Evolutionary conservation across 2,888 invertebrate genomes (phyloP), one percentile per base, ranked within the genome.

Genomic region (Nemurella pictetii): DNA sequence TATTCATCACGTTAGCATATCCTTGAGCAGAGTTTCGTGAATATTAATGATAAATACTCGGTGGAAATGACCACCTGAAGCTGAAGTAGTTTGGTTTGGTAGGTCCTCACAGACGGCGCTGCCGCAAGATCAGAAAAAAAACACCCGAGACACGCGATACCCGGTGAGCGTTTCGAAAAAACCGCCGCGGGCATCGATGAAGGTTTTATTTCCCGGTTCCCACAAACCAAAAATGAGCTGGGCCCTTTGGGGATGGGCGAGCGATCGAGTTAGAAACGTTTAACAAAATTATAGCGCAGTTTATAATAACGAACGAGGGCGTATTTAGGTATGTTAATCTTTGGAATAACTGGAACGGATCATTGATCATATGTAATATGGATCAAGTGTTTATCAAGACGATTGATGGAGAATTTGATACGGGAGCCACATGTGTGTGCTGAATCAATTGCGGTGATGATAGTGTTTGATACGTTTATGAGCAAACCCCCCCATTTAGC

Each of bases 171-270:
- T 78, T 78, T 78, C 30, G 29, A 78, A 15, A 29, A 78, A 78
- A 15, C 77, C 28, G 78, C 78, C 78, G 30, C 28, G 78, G 78
- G 78, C 28, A 3, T 27, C 28, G 55, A 55, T 55, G 20, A 4
- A 12, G 15, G 30, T 78, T 30, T 27, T 3, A n/a, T 30, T 78
- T 78, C 78, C 78, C 30, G 78, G 78, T 78, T 78, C 78, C 29
- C 78, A 78, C 78, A 78, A 78, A 78, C 78, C 78, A 12, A 78
- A 78, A 78, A 78, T 28, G 30, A 28, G 78, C 74, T 20, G 27
- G 30, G 30, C 78, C 78, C 78, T 27, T 78, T 30, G 55, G 55
- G 55, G 55, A 55, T 55, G 55, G 55, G 55, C 55, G 55, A 55
- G 1, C 55, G 55, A 55, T 55, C 55, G 55, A 55, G 5, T 78